phyloP scores from a whole-genome alignment of 2,113 vertebrate genomes.

The Chloropsis hardwickii region DNA sequence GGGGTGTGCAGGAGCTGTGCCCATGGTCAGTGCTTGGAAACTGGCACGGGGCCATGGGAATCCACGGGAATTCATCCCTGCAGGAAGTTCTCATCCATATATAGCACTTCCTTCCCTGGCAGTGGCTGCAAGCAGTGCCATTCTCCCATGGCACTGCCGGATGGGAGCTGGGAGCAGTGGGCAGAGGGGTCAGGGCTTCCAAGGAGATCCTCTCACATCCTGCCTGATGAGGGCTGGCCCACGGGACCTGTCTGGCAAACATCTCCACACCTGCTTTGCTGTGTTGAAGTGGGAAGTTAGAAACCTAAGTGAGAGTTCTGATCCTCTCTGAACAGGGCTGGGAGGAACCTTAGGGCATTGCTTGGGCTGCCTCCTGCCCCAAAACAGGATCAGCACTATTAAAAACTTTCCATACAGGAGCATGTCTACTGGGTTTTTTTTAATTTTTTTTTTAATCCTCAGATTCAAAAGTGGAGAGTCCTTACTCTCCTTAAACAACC shows the following conservation, averaged over 20 bases:
- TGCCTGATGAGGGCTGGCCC: rapidly evolving
- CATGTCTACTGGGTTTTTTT: neutral
- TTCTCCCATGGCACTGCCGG: neutral
- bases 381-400: neutral
- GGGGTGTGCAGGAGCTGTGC: neutral
- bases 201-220: neutral
- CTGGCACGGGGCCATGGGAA: neutral
- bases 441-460: neutral
- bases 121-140: rapidly evolving
- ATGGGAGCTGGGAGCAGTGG: neutral
- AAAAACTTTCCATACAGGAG: neutral
- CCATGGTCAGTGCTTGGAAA: neutral
- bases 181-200: neutral
- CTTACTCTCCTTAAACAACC: neutral
- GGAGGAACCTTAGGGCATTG: neutral
- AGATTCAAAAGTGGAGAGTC: neutral
- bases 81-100: neutral
- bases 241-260: neutral
- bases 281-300: neutral
- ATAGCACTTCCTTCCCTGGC: neutral
- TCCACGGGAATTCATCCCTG: neutral
- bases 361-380: neutral
- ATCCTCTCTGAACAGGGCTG: neutral
- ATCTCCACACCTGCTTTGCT: neutral
- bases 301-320: neutral